phyloP scores from a whole-genome alignment of 2,888 invertebrate genomes.

The Branchinecta sandiegonensis region DNA sequence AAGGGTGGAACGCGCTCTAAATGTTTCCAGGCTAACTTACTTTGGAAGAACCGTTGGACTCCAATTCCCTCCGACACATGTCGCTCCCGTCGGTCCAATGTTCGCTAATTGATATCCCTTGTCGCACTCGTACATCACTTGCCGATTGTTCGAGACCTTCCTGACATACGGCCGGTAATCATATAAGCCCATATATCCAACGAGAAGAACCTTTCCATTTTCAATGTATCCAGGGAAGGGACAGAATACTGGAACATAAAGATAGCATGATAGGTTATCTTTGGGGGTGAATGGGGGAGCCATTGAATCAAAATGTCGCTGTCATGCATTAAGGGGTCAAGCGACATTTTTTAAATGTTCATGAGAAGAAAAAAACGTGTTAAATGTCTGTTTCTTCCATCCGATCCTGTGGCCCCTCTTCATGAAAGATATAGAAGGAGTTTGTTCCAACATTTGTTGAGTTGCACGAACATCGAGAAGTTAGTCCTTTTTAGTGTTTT shows the following conservation, averaged over 20 bases:
- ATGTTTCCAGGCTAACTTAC: conserved; percentile 25
- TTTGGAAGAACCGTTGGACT: conserved; percentile 66
- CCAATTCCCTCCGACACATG: conserved; percentile 88
- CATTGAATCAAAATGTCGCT: too few species aligned
- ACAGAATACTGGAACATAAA: conserved; percentile 52
- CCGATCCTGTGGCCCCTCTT: too few species aligned
- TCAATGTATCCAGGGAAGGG: conserved; percentile 78
- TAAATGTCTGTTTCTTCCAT: too few species aligned
- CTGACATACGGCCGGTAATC: conserved; percentile 86
- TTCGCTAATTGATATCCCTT: conserved; percentile 72
- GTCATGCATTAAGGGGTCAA: too few species aligned
- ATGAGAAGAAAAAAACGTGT: too few species aligned
- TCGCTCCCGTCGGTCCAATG: conserved; percentile 73
- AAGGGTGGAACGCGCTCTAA: too few species aligned
- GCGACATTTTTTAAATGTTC: too few species aligned
- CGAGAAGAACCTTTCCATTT: conserved; percentile 76
- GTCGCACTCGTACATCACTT: conserved; percentile 90
- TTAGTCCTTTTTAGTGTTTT: too few species aligned
- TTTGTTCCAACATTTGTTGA: too few species aligned
- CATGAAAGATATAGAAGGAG: too few species aligned
- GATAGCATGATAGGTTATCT: neutral
- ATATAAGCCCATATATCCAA: conserved; percentile 90
- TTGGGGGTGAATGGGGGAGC: too few species aligned
- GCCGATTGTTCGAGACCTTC: conserved; percentile 77
- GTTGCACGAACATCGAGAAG: too few species aligned